phyloP scores from a whole-genome alignment of 2,113 vertebrate species.

The Cynopterus brachyotis region DNA sequence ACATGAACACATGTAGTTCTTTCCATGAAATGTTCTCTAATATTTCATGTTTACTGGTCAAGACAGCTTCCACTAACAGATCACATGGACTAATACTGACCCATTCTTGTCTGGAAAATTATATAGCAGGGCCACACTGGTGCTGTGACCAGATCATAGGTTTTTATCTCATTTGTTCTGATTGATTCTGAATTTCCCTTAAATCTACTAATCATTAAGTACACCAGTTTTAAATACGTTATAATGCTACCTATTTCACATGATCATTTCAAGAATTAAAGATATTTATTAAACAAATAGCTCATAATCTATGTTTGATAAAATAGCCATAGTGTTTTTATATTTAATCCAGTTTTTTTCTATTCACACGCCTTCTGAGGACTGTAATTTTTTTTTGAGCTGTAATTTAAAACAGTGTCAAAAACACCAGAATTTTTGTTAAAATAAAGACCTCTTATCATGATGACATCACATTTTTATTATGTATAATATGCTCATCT shows the following conservation, averaged over 20 bases:
- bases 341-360: not conserved
- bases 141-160: not conserved
- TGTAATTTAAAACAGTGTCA: not conserved
- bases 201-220: not conserved
- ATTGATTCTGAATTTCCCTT: not conserved
- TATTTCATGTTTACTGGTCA: not conserved
- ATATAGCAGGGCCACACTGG: not conserved
- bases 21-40: not conserved
- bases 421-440: not conserved
- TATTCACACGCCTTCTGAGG: not conserved
- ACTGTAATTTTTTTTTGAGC: not conserved
- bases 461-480: not conserved
- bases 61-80: not conserved
- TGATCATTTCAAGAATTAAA: not conserved
- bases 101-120: not conserved
- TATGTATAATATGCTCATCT: not conserved
- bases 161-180: not conserved
- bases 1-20: not conserved
- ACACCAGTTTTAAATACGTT: not conserved
- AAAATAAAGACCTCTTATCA: not conserved
- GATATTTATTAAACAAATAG: not conserved
- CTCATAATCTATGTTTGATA: not conserved
- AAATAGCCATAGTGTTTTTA: not conserved
- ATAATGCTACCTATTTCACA: not conserved
- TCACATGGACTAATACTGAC: not conserved